Evolutionary conservation across 37 sponge, comb jelly and placozoan genomes (phyloP).

Genomic region (Chondrilla cf. caribensis): DNA sequence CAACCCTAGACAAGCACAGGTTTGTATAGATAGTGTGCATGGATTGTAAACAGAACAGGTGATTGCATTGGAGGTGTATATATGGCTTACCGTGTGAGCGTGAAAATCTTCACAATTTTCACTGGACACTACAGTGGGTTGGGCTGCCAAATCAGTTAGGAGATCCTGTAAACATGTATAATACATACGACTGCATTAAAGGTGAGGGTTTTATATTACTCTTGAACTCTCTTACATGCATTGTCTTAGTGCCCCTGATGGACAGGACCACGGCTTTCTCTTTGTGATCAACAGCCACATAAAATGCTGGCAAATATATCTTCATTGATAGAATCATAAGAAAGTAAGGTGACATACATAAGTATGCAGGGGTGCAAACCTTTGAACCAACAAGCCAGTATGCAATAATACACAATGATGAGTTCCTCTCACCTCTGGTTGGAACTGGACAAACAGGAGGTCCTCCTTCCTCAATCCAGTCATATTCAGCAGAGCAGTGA

Average conservation of each 20-base stretch:
- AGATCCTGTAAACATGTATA: conserved; percentile 50
- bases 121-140: conserved; percentile 41
- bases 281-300: conserved; percentile 82
- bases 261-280: conserved; percentile 64
- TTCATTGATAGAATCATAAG: background rate
- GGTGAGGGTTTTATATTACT: no score
- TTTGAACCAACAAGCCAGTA: no score
- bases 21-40: background rate
- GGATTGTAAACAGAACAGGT: background rate
- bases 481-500: background rate
- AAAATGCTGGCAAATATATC: conserved; percentile 84
- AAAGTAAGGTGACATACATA: background rate
- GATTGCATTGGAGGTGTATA: background rate
- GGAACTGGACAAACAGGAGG: conserved; percentile 44
- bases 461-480: conserved; percentile 35
- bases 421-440: conserved; percentile 49
- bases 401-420: no score
- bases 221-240: conserved; percentile 40
- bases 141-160: conserved; percentile 50
- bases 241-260: conserved; percentile 71
- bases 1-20: conserved; percentile 44
- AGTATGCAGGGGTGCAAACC: no score
- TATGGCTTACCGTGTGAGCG: conserved; percentile 57
- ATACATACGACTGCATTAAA: no score
- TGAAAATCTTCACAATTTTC: conserved; percentile 31